Percentiles rank a stretch among this genome's conserved stretches.
Evolutionary conservation across 2,113 vertebrate genomes (phyloP).

Genomic region (Petroica traversi): DNA sequence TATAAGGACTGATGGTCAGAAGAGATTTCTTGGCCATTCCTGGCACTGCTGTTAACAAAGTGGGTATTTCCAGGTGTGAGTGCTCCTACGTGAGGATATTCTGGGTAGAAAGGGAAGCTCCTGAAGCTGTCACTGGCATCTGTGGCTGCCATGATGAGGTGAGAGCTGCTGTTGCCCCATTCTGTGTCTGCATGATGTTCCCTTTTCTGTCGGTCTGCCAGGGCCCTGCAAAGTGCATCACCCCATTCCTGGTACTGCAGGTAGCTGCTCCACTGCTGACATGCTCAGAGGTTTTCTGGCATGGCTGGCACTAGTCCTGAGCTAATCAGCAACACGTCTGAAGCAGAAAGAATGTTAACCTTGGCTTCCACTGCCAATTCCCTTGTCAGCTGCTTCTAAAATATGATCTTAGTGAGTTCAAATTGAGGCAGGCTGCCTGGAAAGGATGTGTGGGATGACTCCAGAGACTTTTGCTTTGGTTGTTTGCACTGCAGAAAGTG

Average conservation of each 20-base stretch:
- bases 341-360: neutral
- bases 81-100: neutral
- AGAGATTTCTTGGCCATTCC: neutral
- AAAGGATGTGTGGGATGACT: neutral
- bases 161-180: fast-evolving
- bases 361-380: neutral
- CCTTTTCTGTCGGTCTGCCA: neutral
- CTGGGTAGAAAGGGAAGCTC: neutral
- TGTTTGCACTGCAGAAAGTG: neutral
- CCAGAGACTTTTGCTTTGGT: neutral
- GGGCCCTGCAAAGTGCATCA: neutral
- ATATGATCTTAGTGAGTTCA: neutral
- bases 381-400: neutral
- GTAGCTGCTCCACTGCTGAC: neutral
- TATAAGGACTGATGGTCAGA: neutral
- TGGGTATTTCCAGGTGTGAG: neutral
- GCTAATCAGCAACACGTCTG: neutral
- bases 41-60: fast-evolving
- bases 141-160: neutral
- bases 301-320: neutral
- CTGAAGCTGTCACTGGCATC: neutral
- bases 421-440: neutral
- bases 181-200: neutral
- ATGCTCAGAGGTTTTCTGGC: neutral
- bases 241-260: neutral